phyloP scores from a whole-genome alignment of 2,113 vertebrate species.

The Myrmecophaga tridactyla region DNA sequence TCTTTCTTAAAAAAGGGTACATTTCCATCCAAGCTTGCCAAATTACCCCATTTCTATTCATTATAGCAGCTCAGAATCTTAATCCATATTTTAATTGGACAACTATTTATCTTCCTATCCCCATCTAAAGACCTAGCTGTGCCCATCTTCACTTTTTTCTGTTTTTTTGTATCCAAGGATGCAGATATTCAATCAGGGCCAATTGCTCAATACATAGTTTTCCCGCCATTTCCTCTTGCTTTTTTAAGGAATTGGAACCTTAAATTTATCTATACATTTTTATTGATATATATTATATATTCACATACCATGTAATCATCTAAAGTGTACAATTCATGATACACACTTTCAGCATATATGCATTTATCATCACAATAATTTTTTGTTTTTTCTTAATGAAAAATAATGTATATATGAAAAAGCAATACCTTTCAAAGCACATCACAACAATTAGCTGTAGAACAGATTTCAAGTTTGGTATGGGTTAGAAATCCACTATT shows the following conservation, averaged over 20 bases:
- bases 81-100: neutral
- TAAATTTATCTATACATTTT: neutral
- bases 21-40: neutral
- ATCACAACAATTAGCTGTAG: too few species aligned
- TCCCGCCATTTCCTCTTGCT: neutral
- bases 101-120: neutral
- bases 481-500: too few species aligned
- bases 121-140: neutral
- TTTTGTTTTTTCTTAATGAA: too few species aligned
- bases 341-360: too few species aligned
- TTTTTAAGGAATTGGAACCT: neutral
- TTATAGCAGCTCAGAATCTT: neutral
- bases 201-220: neutral
- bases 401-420: too few species aligned
- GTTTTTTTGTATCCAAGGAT: neutral
- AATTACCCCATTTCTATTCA: neutral
- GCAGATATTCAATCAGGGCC: neutral
- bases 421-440: too few species aligned
- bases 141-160: neutral
- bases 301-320: too few species aligned
- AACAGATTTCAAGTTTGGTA: too few species aligned
- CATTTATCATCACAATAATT: too few species aligned
- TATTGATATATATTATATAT: too few species aligned
- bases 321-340: too few species aligned
- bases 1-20: neutral